These are phyloP conservation scores for Fulica atra DNA, from an alignment of 2,113 vertebrate genomes.

Conservation along the genomic window DNA sequence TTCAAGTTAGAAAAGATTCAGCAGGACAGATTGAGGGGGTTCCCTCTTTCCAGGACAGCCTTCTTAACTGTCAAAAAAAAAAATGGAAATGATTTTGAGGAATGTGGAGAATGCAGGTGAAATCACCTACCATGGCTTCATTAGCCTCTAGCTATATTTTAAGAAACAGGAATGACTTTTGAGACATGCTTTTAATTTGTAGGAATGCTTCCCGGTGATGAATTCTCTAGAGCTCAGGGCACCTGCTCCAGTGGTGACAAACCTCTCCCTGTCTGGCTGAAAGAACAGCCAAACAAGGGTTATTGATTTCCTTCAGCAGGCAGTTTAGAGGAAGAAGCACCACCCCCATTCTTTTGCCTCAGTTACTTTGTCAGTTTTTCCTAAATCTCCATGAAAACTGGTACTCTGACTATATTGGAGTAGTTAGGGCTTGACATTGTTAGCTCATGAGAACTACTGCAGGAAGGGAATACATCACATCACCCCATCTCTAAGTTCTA, in stretches of 20 bases:
- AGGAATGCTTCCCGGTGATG: not conserved
- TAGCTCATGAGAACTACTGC: not conserved
- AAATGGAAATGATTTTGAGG: not conserved
- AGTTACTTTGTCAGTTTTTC: not conserved
- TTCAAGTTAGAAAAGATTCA: not conserved
- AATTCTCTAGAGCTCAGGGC: not conserved
- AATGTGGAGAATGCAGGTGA: not conserved
- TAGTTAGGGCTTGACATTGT: not conserved
- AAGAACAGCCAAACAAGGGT: not conserved
- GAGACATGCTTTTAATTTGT: not conserved
- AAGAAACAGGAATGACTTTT: not conserved
- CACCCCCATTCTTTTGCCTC: not conserved
- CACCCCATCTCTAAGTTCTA: not conserved
- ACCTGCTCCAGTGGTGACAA: not conserved
- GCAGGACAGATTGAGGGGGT: not conserved
- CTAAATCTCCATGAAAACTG: not conserved
- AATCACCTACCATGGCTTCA: not conserved
- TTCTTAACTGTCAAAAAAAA: not conserved
- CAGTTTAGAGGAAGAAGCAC: not conserved
- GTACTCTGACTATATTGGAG: not conserved
- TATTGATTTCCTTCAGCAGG: rapidly evolving
- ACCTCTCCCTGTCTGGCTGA: rapidly evolving
- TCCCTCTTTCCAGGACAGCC: not conserved
- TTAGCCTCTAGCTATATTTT: not conserved
- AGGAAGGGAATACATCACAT: not conserved